Evolutionary conservation across 2,888 invertebrate species (phyloP).

Genomic region (Abrostola tripartita): DNA sequence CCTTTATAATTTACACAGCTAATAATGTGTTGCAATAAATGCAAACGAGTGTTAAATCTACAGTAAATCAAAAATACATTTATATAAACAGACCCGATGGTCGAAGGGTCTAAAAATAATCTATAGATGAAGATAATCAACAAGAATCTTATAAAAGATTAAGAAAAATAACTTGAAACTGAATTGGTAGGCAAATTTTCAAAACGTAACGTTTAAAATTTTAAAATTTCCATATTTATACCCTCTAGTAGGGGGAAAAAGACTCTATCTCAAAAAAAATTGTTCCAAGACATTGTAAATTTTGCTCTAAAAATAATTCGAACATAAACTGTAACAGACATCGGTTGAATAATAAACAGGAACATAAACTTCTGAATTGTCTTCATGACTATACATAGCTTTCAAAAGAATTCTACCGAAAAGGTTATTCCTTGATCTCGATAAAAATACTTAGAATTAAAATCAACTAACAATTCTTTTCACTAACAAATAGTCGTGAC

Average conservation of each 20-base stretch:
- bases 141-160: not conserved
- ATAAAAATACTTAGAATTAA: not conserved
- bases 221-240: too few relatives aligned
- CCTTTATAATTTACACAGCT: not conserved
- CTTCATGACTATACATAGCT: constrained; percentile 25
- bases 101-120: too few relatives aligned
- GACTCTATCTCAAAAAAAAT: too few relatives aligned
- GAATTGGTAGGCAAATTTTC: not conserved
- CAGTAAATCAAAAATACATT: not conserved
- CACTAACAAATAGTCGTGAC: too few relatives aligned
- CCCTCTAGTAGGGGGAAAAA: too few relatives aligned
- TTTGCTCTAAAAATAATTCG: constrained; percentile 44
- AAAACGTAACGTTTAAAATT: constrained; percentile 13
- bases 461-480: not conserved
- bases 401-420: constrained; percentile 42
- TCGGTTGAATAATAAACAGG: constrained; percentile 34
- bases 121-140: too few relatives aligned
- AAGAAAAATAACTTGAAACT: not conserved
- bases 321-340: constrained; percentile 46
- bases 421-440: constrained; percentile 24
- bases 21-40: not conserved
- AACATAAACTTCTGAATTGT: constrained; percentile 28
- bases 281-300: constrained; percentile 31
- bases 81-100: not conserved
- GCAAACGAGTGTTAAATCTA: not conserved